Percentiles rank a stretch among this genome's conserved stretches.
Conservation (phyloP, 2,888 invertebrate species). For the Zaprionus lineosus region DNA sequence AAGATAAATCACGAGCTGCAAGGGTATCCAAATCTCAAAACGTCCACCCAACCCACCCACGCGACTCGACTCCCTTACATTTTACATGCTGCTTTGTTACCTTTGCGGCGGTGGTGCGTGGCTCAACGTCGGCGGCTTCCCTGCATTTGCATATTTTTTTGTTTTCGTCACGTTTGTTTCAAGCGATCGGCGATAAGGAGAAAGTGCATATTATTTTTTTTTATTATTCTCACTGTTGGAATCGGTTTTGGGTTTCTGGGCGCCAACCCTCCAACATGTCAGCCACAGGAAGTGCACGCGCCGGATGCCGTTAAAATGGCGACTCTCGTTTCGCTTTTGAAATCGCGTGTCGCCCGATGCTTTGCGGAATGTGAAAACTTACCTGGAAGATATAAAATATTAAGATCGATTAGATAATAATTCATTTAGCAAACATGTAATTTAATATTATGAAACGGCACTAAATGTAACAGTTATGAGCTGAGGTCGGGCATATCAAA, state of each 20-base stretch:
- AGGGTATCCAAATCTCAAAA: background rate
- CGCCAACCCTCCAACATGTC: constrained; percentile 28
- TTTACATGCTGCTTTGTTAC: constrained; percentile 60
- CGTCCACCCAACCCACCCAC: no score
- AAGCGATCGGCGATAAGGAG: constrained; percentile 51
- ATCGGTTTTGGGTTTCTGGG: background rate
- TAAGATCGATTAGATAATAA: constrained; percentile 49
- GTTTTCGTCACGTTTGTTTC: constrained; percentile 72
- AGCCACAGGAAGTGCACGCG: constrained; percentile 70
- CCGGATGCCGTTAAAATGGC: constrained; percentile 64
- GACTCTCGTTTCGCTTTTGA: constrained; percentile 31
- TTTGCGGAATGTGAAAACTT: constrained; percentile 44
- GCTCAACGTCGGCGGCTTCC: no score
- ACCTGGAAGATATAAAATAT: constrained; percentile 54
- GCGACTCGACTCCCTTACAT: constrained; percentile 36
- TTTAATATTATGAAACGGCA: constrained; percentile 1
- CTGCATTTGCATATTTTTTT: constrained; percentile 43
- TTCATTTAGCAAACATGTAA: constrained; percentile 1
- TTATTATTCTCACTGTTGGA: no score
- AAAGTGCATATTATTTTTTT: constrained; percentile 52
- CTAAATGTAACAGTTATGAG: no score
- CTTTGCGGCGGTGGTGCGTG: constrained; percentile 24
- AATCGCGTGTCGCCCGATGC: constrained; percentile 36
- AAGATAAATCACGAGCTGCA: constrained; percentile 22
- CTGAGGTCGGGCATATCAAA: no score